These are phyloP conservation scores for Turdus rufiventris DNA, from an alignment of 2,113 vertebrate genomes.

Conservation along the genomic window DNA sequence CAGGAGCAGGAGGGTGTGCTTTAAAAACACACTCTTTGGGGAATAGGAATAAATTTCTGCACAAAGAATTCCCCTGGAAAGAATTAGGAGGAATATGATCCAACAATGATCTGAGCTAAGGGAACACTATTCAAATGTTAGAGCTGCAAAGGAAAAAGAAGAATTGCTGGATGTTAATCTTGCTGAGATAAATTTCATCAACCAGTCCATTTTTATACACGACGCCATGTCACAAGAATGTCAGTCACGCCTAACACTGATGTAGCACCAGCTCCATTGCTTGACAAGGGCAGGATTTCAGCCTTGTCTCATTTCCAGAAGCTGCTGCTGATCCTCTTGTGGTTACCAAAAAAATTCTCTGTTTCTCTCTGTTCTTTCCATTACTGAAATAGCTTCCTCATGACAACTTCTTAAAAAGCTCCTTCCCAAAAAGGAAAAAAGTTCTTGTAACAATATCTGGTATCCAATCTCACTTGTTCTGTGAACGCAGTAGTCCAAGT, in stretches of 20 bases:
- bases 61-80: background rate
- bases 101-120: background rate
- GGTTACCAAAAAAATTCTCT: background rate
- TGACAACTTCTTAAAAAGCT: background rate
- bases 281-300: background rate
- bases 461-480: background rate
- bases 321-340: background rate
- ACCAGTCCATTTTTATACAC: background rate
- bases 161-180: background rate
- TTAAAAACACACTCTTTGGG: background rate
- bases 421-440: background rate
- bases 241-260: background rate
- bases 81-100: background rate
- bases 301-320: background rate
- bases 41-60: background rate
- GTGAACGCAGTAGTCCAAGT: background rate
- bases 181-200: background rate
- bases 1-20: background rate
- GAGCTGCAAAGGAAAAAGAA: background rate
- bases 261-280: background rate
- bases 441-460: background rate
- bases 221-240: background rate
- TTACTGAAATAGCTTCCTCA: constrained; percentile 3
- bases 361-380: constrained; percentile 33
- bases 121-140: background rate